Evolutionary conservation across 2,113 vertebrate species (phyloP).

Genomic region (Periophthalmus modestus): DNA sequence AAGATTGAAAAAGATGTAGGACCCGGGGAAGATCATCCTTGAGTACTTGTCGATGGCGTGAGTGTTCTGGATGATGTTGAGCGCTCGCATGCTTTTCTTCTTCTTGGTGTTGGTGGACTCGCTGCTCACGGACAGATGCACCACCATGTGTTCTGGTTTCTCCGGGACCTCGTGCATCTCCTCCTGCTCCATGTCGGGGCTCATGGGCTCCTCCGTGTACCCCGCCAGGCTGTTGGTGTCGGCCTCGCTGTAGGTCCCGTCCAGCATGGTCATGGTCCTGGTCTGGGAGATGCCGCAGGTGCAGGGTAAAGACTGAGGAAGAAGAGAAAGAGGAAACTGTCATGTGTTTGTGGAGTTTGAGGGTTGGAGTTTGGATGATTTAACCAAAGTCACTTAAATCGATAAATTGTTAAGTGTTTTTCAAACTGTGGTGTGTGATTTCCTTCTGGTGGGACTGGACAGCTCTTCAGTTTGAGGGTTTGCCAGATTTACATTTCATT

Average conservation of each 20-base stretch:
- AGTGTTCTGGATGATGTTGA: conserved; percentile 90
- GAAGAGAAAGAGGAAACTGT: not conserved
- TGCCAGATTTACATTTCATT: no score
- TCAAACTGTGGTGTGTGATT: no score
- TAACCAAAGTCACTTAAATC: no score
- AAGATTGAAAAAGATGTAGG: conserved; percentile 96
- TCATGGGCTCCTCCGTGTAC: conserved; percentile 84
- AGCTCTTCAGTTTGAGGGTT: no score
- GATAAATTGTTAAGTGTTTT: not conserved
- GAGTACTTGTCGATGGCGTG: conserved; percentile 96
- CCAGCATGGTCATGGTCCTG: conserved; percentile 86
- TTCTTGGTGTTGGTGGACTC: conserved; percentile 85
- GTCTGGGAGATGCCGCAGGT: conserved; percentile 87
- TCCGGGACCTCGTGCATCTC: conserved; percentile 78
- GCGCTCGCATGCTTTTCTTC: conserved; percentile 84
- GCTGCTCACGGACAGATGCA: conserved; percentile 86
- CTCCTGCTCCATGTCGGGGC: conserved; percentile 78
- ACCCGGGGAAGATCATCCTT: conserved; percentile 91
- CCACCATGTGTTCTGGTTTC: conserved; percentile 87
- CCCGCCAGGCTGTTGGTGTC: conserved; percentile 92
- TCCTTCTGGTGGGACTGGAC: no score
- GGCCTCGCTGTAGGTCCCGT: conserved; percentile 89
- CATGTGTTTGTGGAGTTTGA: not conserved
- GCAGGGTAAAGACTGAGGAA: conserved; percentile 81
- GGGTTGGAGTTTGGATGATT: no score